Conservation (phyloP, 1,140 invertebrate species). For the Sarcophaga bullata region DNA sequence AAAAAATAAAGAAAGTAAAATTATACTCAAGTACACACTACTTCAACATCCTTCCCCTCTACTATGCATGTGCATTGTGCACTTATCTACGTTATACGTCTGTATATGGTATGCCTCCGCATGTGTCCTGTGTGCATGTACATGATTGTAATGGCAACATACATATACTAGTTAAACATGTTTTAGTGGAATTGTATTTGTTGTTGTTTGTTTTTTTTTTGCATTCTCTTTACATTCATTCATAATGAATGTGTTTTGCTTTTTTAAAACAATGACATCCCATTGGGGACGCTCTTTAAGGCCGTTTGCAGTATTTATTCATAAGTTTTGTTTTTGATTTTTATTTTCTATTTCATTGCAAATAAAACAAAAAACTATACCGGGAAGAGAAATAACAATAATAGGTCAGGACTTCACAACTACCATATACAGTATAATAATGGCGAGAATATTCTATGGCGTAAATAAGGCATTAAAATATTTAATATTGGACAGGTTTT, state of each 20-base stretch:
- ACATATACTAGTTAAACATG: no score
- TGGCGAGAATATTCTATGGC: no score
- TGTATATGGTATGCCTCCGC: neutral
- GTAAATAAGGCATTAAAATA: no score
- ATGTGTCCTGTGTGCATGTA: neutral
- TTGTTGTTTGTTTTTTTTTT: no score
- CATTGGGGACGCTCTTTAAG: neutral
- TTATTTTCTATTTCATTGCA: neutral
- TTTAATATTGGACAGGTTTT: no score
- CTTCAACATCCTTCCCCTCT: no score
- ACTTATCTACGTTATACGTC: no score
- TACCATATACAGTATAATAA: neutral
- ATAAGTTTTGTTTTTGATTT: neutral
- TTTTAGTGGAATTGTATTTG: no score
- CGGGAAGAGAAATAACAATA: neutral
- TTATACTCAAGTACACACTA: neutral
- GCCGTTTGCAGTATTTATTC: slow-evolving; percentile 5
- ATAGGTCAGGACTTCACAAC: neutral
- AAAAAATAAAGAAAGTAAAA: slow-evolving; percentile 15
- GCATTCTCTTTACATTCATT: no score
- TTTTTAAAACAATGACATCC: neutral
- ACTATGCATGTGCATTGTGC: no score
- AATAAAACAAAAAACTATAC: neutral
- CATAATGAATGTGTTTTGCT: neutral
- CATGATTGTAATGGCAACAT: no score